These are phyloP conservation scores for Telmatochromis sp. DNA, from an alignment of 2,113 vertebrate genomes.

Conservation along the genomic window DNA sequence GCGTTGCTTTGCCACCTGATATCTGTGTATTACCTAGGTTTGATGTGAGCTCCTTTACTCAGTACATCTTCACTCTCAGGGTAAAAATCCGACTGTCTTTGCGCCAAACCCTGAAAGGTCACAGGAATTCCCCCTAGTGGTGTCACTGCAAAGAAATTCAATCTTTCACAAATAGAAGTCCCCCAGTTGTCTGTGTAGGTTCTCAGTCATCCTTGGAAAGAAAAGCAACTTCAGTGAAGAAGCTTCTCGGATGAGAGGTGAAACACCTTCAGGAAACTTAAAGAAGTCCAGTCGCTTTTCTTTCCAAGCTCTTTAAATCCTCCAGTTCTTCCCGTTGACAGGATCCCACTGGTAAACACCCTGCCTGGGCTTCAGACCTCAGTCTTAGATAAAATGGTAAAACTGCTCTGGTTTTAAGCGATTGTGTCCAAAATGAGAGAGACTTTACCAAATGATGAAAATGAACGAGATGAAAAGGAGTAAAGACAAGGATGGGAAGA, in stretches of 20 bases:
- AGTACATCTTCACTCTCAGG: not conserved
- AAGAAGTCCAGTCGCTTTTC: not conserved
- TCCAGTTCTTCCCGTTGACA: not conserved
- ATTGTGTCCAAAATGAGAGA: not conserved
- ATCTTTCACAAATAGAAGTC: not conserved
- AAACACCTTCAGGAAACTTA: not conserved
- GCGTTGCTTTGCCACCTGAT: not conserved
- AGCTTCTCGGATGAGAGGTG: not conserved
- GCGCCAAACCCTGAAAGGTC: not conserved
- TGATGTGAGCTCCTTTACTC: not conserved
- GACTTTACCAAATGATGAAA: not conserved
- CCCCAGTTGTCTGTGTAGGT: not conserved
- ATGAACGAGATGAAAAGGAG: not conserved
- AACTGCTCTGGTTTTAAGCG: not conserved
- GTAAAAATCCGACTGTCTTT: not conserved
- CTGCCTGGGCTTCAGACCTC: not conserved
- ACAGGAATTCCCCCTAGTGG: not conserved
- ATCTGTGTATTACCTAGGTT: not conserved
- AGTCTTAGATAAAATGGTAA: not conserved
- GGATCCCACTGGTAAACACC: not conserved
- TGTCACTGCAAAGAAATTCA: not conserved
- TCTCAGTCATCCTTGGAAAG: not conserved
- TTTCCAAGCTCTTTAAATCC: not conserved
- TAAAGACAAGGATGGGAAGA: not conserved
- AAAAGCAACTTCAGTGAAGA: not conserved